Percentiles rank a stretch among this genome's conserved stretches.
Evolutionary conservation across 1,140 invertebrate species (phyloP).

Genomic region (Anadara kagoshimensis): DNA sequence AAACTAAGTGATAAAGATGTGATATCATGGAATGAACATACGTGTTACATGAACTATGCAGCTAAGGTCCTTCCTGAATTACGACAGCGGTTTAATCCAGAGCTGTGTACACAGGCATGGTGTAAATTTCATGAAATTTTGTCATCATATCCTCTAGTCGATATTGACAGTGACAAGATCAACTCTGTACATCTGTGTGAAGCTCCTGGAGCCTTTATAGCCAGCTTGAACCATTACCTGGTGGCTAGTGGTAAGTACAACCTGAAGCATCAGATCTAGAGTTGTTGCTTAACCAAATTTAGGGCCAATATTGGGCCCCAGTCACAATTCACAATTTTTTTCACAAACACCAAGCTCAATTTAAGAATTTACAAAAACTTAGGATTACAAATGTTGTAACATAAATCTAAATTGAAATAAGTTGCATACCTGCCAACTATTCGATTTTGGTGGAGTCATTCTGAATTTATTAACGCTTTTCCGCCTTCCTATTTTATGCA

Average conservation of each 20-base stretch:
- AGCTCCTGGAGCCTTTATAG: constrained; percentile 94
- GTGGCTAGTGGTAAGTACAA: constrained; percentile 31
- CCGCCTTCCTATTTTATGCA: too few relatives aligned
- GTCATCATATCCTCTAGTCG: constrained; percentile 79
- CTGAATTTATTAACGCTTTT: too few relatives aligned
- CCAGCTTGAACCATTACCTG: constrained; percentile 91
- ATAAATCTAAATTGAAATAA: too few relatives aligned
- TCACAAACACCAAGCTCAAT: too few relatives aligned
- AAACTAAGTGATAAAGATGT: constrained; percentile 85
- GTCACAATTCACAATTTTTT: too few relatives aligned
- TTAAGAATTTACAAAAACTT: too few relatives aligned
- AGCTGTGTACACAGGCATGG: constrained; percentile 85
- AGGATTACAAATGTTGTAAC: too few relatives aligned
- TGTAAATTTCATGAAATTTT: constrained; percentile 93
- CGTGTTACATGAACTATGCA: constrained; percentile 82
- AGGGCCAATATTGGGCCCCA: too few relatives aligned
- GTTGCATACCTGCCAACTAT: too few relatives aligned
- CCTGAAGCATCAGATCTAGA: too few relatives aligned
- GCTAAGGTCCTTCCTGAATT: constrained; percentile 78
- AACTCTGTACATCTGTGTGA: constrained; percentile 92
- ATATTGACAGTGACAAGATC: constrained; percentile 71
- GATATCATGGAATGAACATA: constrained; percentile 87
- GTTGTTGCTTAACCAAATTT: too few relatives aligned
- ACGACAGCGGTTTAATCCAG: constrained; percentile 48
- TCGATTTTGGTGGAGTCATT: too few relatives aligned